phyloP scores from a whole-genome alignment of 1,140 invertebrate species.

The silkworm (Bombyx mori) region DNA sequence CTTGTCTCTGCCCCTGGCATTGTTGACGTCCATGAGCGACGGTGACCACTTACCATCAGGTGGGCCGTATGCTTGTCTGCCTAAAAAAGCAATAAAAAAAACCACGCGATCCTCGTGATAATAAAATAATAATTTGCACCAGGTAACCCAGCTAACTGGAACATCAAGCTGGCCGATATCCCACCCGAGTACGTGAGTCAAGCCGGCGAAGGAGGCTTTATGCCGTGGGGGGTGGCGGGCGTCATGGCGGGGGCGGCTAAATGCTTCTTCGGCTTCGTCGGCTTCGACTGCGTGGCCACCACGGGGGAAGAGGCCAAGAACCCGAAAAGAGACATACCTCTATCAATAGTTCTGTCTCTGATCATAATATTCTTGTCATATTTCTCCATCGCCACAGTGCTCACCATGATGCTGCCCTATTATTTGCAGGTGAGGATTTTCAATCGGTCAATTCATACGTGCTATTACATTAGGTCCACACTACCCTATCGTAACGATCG shows the following conservation, averaged over 20 bases:
- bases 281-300: constrained; percentile 91
- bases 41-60: too few species aligned
- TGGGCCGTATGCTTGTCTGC: too few species aligned
- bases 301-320: constrained; percentile 90
- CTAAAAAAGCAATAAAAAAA: too few species aligned
- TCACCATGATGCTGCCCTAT: constrained; percentile 95
- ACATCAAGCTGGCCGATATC: constrained; percentile 72
- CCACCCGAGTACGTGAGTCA: constrained; percentile 56
- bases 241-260: constrained; percentile 89
- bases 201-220: constrained; percentile 83
- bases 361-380: constrained; percentile 85
- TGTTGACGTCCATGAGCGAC: too few species aligned
- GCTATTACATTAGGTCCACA: too few species aligned
- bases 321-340: constrained; percentile 88
- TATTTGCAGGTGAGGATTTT: constrained; percentile 71
- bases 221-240: constrained; percentile 86
- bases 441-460: too few species aligned
- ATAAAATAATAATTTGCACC: not conserved
- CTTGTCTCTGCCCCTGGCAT: too few species aligned
- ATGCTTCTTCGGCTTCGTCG: constrained; percentile 93
- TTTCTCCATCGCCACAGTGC: constrained; percentile 86
- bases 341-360: constrained; percentile 88
- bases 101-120: too few species aligned
- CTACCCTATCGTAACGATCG: too few species aligned
- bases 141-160: constrained; percentile 80